These are phyloP conservation scores for Phanerotoma sp. DNA, from an alignment of 2,888 invertebrate species.

Conservation along the genomic window DNA sequence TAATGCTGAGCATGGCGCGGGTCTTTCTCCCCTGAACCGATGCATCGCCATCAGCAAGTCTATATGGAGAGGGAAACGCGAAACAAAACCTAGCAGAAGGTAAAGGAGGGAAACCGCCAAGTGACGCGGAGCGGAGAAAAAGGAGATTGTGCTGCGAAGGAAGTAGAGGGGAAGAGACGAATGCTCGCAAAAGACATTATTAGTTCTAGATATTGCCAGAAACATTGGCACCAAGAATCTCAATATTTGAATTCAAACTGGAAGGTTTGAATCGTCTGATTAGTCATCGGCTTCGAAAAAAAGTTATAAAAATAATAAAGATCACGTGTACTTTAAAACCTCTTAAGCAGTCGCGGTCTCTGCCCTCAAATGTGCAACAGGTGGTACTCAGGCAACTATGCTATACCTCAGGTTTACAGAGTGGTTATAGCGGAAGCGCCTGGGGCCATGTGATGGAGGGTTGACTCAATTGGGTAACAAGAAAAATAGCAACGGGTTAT, in stretches of 20 bases:
- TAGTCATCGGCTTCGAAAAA: too few species aligned
- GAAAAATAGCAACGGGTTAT: too few species aligned
- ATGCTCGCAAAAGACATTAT: slow-evolving; percentile 16
- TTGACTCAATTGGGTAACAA: too few species aligned
- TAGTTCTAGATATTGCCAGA: slow-evolving; percentile 1
- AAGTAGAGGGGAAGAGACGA: slow-evolving; percentile 4
- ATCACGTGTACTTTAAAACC: slow-evolving; percentile 13
- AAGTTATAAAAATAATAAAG: slow-evolving; percentile 18
- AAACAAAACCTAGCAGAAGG: slow-evolving; percentile 35
- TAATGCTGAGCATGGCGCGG: slow-evolving; percentile 44
- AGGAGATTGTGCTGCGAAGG: slow-evolving; percentile 5
- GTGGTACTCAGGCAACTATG: slow-evolving; percentile 4
- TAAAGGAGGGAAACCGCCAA: slow-evolving; percentile 31
- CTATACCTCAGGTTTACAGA: neutral
- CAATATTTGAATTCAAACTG: too few species aligned
- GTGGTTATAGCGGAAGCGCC: slow-evolving; percentile 8
- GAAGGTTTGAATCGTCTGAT: slow-evolving; percentile 5
- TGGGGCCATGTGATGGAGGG: neutral
- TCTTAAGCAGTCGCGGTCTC: slow-evolving; percentile 13
- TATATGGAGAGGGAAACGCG: slow-evolving; percentile 44
- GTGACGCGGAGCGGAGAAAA: slow-evolving; percentile 13
- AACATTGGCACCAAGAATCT: slow-evolving; percentile 7
- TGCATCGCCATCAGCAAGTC: slow-evolving; percentile 40
- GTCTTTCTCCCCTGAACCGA: slow-evolving; percentile 52
- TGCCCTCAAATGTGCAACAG: slow-evolving; percentile 14